Evolutionary conservation across 2,888 invertebrate genomes (phyloP).

Genomic region (Habrosyne pyritoides): DNA sequence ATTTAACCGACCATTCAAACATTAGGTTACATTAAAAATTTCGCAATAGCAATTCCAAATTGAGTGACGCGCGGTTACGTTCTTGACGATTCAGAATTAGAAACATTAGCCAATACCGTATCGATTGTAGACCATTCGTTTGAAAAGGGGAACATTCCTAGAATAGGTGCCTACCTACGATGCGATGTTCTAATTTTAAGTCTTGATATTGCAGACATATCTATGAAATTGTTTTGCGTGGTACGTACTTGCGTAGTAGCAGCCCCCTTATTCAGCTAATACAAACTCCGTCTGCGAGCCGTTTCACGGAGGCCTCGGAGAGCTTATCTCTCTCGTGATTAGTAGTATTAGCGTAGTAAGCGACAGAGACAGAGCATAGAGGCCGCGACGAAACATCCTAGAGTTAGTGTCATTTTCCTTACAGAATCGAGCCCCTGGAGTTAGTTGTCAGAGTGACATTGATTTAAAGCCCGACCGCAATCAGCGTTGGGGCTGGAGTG

Average conservation of each 20-base stretch:
- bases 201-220: background rate
- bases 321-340: too few species aligned
- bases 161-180: background rate
- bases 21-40: constrained; percentile 42
- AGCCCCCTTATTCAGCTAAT: too few species aligned
- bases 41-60: constrained; percentile 38
- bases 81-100: constrained; percentile 41
- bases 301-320: too few species aligned
- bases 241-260: too few species aligned
- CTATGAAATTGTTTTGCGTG: too few species aligned
- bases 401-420: too few species aligned
- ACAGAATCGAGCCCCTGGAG: too few species aligned
- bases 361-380: too few species aligned
- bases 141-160: background rate
- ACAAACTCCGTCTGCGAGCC: too few species aligned
- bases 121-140: constrained; percentile 19
- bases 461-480: constrained; percentile 33
- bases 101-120: constrained; percentile 40
- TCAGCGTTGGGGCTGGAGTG: constrained; percentile 19
- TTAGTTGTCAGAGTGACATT: constrained; percentile 29
- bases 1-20: too few species aligned
- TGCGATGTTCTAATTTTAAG: background rate
- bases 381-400: too few species aligned
- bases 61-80: constrained; percentile 33
- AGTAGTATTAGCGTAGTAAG: too few species aligned